These are phyloP conservation scores for Halichoeres trimaculatus DNA, from an alignment of 2,113 vertebrate species.

Conservation along the genomic window DNA sequence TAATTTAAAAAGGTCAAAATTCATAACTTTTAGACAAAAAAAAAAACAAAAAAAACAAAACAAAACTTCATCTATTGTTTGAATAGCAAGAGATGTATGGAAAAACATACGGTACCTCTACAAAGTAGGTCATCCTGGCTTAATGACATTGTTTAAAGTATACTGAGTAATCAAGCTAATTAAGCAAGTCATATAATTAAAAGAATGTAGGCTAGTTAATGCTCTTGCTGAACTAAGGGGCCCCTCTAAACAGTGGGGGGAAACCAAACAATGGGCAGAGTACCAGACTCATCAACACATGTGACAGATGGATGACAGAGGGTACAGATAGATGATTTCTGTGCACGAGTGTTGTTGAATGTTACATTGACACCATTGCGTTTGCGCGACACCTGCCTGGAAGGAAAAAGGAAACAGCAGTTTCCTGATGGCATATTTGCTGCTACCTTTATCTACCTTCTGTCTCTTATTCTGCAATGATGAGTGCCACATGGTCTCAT, in stretches of 20 bases:
- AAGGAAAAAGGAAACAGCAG: not conserved
- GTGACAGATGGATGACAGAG: conserved; percentile 28
- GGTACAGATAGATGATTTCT: conserved; percentile 27
- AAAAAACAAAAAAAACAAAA: too few relatives aligned
- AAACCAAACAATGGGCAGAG: not conserved
- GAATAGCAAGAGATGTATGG: too few relatives aligned
- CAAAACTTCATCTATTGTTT: not conserved
- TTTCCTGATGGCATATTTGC: conserved; percentile 5
- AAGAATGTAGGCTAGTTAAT: conserved; percentile 53
- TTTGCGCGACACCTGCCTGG: too few relatives aligned
- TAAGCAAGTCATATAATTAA: conserved; percentile 64
- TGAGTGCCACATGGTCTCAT: conserved; percentile 24
- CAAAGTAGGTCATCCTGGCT: conserved; percentile 28
- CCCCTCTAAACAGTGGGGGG: conserved; percentile 1
- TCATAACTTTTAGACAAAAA: too few relatives aligned
- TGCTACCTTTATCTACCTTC: conserved; percentile 15
- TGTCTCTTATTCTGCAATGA: conserved; percentile 23
- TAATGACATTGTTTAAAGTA: conserved; percentile 55
- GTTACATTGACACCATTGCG: not conserved
- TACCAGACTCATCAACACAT: conserved; percentile 5
- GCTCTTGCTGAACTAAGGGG: conserved; percentile 24
- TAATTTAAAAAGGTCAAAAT: too few relatives aligned
- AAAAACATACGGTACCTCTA: not conserved
- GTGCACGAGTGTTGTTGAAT: conserved; percentile 7
- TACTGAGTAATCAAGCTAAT: conserved; percentile 64